Evolutionary conservation across 1,140 invertebrate genomes (phyloP).

Genomic region (Philotrypesis tridentata): DNA sequence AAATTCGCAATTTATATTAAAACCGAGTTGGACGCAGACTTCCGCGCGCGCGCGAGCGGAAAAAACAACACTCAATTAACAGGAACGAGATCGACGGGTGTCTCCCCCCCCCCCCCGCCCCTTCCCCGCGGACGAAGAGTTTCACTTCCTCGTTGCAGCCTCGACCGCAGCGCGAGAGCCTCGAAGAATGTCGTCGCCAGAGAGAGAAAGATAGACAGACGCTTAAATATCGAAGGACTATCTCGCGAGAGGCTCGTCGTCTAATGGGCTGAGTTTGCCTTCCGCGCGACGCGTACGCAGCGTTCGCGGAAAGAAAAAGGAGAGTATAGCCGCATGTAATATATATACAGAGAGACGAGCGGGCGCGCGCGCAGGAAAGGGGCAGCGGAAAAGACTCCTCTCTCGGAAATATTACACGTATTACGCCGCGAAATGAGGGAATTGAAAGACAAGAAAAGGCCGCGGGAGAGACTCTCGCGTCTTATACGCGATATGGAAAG

Average conservation of each 20-base stretch:
- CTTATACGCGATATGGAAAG: neutral
- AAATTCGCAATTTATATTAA: neutral
- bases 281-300: too few relatives aligned
- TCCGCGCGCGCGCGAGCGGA: neutral
- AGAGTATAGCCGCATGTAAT: neutral
- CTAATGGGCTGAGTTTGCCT: neutral
- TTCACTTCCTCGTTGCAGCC: neutral
- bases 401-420: slow-evolving; percentile 30
- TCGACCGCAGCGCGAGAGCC: neutral
- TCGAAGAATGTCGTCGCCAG: neutral
- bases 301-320: too few relatives aligned
- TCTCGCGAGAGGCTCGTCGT: neutral
- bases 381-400: slow-evolving; percentile 40
- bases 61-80: neutral
- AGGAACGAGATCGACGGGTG: neutral
- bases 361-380: slow-evolving; percentile 44
- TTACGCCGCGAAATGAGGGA: slow-evolving; percentile 15
- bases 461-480: too few relatives aligned
- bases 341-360: neutral
- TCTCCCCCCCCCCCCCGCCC: too few relatives aligned
- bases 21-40: too few relatives aligned
- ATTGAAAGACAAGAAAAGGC: slow-evolving; percentile 28
- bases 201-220: neutral
- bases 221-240: slow-evolving; percentile 7
- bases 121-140: too few relatives aligned